Evolutionary conservation across 1,140 invertebrate genomes (phyloP), one percentile per base, ranked within the genome.

Genomic region (Magallana ariakensis): DNA sequence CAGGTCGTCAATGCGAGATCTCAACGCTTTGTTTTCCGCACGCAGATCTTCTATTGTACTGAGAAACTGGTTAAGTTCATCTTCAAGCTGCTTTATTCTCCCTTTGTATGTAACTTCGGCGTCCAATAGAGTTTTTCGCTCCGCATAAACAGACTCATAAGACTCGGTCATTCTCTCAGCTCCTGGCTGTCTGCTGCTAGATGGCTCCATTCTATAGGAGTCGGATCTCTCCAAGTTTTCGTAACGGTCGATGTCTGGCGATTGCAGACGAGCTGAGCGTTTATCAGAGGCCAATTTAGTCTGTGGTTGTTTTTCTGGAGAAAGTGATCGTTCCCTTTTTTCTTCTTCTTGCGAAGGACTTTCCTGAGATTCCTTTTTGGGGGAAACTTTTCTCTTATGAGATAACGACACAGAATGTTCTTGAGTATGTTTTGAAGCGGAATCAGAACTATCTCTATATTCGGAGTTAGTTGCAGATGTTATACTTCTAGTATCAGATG

Each of bases 1-100:
- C 16, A 89, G n/a, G 15, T 66, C 53, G 26, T 91, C 90, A 22
- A 89, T 87, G 46, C 58, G 83, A 7, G 56, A 70, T 81, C 90
- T 58, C 22, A 91, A 58, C 4, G 85, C 80, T 26, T 62, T 84
- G 80, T 91, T 91, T 80, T 91, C 90, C n/a, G 88, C 26, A 11
- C 89, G 88, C 1, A 91, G 85, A 57, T 90, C 89, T 11, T 91
- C 90, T 55, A 91, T 89, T 56, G 89, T 89, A 70, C 84, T 87
- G 56, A 91, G 70, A 62, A 91, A 91, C 82, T 90, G 87, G 80
- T 91, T 91, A 66, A 88, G 80, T 84, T 91, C 90, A 66, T 90
- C 89, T 60, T 91, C 90, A 3, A 91, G 80, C 58, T 91, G 90
- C 82, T 89, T 90, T 62, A 91, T 91, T 54, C 90, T 84, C 66